Conservation (phyloP, 2,113 vertebrate species). For the Heterocephalus glaber region DNA sequence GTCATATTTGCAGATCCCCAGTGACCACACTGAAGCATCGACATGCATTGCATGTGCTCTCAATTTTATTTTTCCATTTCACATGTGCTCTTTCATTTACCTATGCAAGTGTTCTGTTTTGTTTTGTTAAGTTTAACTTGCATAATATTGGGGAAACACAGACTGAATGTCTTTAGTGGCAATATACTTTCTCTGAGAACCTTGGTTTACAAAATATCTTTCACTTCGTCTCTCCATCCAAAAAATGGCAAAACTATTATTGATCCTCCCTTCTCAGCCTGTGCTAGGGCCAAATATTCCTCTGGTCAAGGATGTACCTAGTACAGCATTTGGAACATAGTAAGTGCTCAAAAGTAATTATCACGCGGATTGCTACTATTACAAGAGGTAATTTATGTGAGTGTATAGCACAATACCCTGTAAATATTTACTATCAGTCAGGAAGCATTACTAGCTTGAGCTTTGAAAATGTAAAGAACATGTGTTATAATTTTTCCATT, state of each 20-base stretch:
- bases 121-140: background rate
- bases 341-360: background rate
- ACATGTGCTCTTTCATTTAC: background rate
- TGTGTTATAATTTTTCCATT: background rate
- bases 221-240: background rate
- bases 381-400: background rate
- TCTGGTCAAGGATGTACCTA: background rate
- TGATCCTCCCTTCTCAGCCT: background rate
- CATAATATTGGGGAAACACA: background rate
- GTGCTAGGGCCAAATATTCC: background rate
- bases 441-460: slow-evolving; percentile 12
- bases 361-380: background rate
- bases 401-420: background rate
- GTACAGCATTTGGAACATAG: background rate
- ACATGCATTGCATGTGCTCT: background rate
- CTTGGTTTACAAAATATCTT: background rate
- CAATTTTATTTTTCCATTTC: background rate
- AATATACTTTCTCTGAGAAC: background rate
- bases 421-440: background rate
- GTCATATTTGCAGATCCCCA: background rate
- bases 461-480: background rate
- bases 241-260: background rate
- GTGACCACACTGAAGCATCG: background rate
- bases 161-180: background rate
- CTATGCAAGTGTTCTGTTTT: background rate